Percentiles rank a stretch among this genome's conserved stretches.
Evolutionary conservation across 1,140 invertebrate genomes (phyloP).

Genomic region (Leptestheria dahalacensis): DNA sequence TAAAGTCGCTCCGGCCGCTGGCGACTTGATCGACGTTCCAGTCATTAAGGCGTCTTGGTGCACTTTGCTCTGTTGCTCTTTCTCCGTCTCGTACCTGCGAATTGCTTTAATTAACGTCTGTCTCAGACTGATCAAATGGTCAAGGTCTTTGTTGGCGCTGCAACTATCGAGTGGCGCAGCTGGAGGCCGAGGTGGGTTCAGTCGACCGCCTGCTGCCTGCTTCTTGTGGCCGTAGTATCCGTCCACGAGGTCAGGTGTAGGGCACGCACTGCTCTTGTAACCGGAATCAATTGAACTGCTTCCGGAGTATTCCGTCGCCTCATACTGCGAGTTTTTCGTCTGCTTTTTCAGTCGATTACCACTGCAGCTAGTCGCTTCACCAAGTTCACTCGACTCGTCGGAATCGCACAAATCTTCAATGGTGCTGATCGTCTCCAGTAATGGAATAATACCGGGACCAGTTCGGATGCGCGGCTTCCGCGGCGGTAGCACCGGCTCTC

Average conservation of each 20-base stretch:
- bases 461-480: neutral
- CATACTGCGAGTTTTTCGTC: slow-evolving; percentile 11
- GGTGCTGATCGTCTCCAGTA: slow-evolving; percentile 28
- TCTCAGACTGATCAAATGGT: slow-evolving; percentile 26
- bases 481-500: neutral
- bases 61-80: too few relatives aligned
- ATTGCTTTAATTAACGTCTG: slow-evolving; percentile 27
- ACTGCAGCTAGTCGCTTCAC: slow-evolving; percentile 9
- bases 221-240: slow-evolving; percentile 5
- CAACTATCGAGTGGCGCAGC: slow-evolving; percentile 13
- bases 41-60: too few relatives aligned
- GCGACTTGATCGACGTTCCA: too few relatives aligned
- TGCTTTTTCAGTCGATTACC: neutral
- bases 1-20: too few relatives aligned
- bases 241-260: slow-evolving; percentile 28
- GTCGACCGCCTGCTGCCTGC: neutral
- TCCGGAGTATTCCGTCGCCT: slow-evolving; percentile 29
- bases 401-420: slow-evolving; percentile 24
- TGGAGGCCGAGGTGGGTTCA: slow-evolving; percentile 11
- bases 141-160: slow-evolving; percentile 19
- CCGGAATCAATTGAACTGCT: slow-evolving; percentile 31
- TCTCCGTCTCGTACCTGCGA: slow-evolving; percentile 22
- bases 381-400: slow-evolving; percentile 23
- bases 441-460: slow-evolving; percentile 21
- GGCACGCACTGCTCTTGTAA: slow-evolving; percentile 29